These are phyloP conservation scores for Tetraodon nigroviridis DNA, from an alignment of 2,113 vertebrate genomes.

Conservation along the genomic window DNA sequence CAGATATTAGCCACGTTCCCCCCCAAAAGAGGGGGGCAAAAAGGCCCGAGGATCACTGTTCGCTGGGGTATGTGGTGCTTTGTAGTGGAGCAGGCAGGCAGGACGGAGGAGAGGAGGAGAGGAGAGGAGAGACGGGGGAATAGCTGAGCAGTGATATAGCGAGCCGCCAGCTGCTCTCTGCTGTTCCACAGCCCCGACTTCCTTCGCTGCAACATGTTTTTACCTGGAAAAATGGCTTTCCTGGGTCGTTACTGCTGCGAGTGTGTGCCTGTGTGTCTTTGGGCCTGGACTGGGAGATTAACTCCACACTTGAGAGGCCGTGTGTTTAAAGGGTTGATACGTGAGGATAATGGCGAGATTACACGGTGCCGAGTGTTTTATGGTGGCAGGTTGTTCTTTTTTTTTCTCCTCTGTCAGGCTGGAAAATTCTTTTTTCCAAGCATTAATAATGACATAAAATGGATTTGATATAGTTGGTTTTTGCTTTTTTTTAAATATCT, in stretches of 20 bases:
- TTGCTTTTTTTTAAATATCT: constrained; percentile 67
- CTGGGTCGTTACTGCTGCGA: constrained; percentile 24
- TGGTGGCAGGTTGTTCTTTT: constrained; percentile 29
- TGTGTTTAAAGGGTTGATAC: constrained; percentile 52
- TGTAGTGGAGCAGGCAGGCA: constrained; percentile 47
- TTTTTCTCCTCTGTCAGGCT: background rate
- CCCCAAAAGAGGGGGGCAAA: constrained; percentile 38
- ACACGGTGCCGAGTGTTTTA: constrained; percentile 44
- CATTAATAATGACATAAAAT: constrained; percentile 4
- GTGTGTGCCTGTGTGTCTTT: constrained; percentile 33
- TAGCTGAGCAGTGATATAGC: constrained; percentile 64
- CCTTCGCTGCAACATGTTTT: constrained; percentile 45
- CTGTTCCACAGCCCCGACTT: constrained; percentile 46
- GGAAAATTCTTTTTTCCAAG: constrained; percentile 23
- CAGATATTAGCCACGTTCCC: constrained; percentile 72
- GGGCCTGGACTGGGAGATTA: constrained; percentile 46
- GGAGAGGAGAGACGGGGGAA: constrained; percentile 50
- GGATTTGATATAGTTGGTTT: background rate
- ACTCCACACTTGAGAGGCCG: constrained; percentile 51
- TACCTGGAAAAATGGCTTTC: constrained; percentile 47
- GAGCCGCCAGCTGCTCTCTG: constrained; percentile 66
- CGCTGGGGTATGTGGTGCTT: constrained; percentile 67
- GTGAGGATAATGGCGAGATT: constrained; percentile 46
- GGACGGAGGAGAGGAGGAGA: too few relatives aligned
- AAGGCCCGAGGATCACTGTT: constrained; percentile 43